Conservation (phyloP, 2,797 vertebrate genomes). For the Champsocephalus esox region DNA sequence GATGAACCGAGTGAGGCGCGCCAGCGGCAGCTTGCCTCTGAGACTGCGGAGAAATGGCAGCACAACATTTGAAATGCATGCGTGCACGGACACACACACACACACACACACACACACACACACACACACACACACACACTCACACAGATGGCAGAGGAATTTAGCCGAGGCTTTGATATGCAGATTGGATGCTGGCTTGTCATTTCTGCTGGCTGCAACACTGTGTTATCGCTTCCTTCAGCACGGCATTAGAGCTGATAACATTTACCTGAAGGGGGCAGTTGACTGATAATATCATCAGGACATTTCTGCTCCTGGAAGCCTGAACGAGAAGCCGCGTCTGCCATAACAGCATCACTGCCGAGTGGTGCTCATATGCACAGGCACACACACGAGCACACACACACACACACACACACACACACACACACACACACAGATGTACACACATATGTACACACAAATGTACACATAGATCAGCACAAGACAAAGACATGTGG, state of each 20-base stretch:
- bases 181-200: slow-evolving; percentile 75
- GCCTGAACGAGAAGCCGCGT: slow-evolving; percentile 25
- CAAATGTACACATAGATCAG: not conserved
- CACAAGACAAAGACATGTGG: slow-evolving; percentile 28
- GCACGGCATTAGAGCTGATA: slow-evolving; percentile 73
- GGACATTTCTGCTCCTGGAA: slow-evolving; percentile 64
- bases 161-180: slow-evolving; percentile 78
- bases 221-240: slow-evolving; percentile 68
- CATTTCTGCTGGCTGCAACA: slow-evolving; percentile 71
- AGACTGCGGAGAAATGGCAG: slow-evolving; percentile 50
- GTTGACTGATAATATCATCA: slow-evolving; percentile 72
- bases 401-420: not conserved
- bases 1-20: slow-evolving; percentile 38
- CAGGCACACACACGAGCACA: not conserved
- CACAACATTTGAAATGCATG: slow-evolving; percentile 21
- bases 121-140: not conserved
- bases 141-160: slow-evolving; percentile 76
- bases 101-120: not conserved
- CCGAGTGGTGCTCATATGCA: slow-evolving; percentile 5
- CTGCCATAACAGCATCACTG: slow-evolving; percentile 22
- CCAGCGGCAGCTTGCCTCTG: slow-evolving; percentile 49
- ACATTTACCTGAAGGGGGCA: slow-evolving; percentile 79
- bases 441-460: not conserved
- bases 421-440: too few species aligned
- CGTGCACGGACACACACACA: not conserved